Base-by-base conservation (phyloP, 2,797 vertebrate species). In the Gastrophryne carolinensis region DNA sequence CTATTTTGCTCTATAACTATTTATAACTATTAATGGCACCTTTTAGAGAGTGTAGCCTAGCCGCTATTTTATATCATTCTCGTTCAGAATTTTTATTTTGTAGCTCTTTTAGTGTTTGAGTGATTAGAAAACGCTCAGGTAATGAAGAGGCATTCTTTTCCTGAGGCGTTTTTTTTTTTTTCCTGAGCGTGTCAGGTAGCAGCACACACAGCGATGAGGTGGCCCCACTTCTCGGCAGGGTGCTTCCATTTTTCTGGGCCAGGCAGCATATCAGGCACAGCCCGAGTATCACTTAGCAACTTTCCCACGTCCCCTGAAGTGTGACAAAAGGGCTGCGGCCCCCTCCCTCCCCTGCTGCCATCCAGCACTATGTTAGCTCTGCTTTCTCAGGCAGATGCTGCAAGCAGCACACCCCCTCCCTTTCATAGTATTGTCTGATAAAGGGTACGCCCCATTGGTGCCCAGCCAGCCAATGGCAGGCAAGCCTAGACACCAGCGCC, bases 291-390 rank as follows among this genome's bases (percentile, higher is more conserved):
- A 71, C 58, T 77, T 64, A 71, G 57, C 58, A 76, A 71, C 49
- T 77, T 77, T 77, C 74, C 74, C 74, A 77, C 67, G 67, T 77
- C 50, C 67, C 58, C 13, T 34, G 21, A 47, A 64, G 66, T 68
- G 61, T 76, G 67, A 71, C 65, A 76, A 76, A 76, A 66, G 65
- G 66, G 63, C 34, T 12, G 2, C 3, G 23, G 57, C 60, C 64
- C 27, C 65, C 63, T 56, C 53, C 32, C 64, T 52, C 53, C 26
- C 37, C 62, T 66, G 50, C 61, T 65, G 47, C 71, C 71, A 30
- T 73, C 34, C 73, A 61, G 27, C 66, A 70, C 32, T 44, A 61
- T 75, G 47, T 50, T 12, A 30, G 50, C 29, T n/a, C 52, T 57
- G 62, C 63, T 58, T 47, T 53, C 41, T 75, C 72, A 75, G 49